Evolutionary conservation across 2,797 vertebrate species (phyloP).

Genomic region (Crocidura indochinensis): DNA sequence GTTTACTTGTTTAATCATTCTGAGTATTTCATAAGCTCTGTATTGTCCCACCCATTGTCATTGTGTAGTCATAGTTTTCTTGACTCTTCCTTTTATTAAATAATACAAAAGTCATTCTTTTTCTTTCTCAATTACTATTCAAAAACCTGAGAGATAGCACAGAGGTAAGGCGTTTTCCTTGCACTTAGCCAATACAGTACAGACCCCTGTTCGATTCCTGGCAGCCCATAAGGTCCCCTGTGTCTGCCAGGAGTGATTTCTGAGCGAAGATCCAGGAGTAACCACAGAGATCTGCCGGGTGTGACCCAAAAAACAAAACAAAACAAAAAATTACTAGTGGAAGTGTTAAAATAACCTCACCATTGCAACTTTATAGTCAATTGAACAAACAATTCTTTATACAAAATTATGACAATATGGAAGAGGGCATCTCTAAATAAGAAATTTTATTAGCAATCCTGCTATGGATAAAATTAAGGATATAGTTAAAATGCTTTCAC

Average conservation of each 20-base stretch:
- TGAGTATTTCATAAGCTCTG: not conserved
- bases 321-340: not conserved
- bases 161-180: too few species aligned
- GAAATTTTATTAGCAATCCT: not conserved
- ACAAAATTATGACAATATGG: not conserved
- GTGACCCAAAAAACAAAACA: too few species aligned
- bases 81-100: not conserved
- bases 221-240: too few species aligned
- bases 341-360: conserved; percentile 43
- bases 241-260: too few species aligned
- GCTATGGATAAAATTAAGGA: conserved; percentile 19
- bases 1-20: not conserved
- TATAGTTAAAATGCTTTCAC: conserved; percentile 50
- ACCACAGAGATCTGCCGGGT: too few species aligned
- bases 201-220: too few species aligned
- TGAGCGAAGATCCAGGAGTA: too few species aligned
- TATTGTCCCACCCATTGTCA: not conserved
- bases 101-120: not conserved
- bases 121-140: not conserved
- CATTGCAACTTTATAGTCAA: not conserved
- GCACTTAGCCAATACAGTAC: too few species aligned
- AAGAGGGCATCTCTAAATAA: not conserved
- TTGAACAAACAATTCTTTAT: conserved; percentile 20
- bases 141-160: too few species aligned
- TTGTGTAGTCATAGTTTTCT: not conserved